Percentiles rank a stretch among this genome's conserved stretches.
Conservation (phyloP, 2,113 vertebrate genomes). For the Mesitornis unicolor region DNA sequence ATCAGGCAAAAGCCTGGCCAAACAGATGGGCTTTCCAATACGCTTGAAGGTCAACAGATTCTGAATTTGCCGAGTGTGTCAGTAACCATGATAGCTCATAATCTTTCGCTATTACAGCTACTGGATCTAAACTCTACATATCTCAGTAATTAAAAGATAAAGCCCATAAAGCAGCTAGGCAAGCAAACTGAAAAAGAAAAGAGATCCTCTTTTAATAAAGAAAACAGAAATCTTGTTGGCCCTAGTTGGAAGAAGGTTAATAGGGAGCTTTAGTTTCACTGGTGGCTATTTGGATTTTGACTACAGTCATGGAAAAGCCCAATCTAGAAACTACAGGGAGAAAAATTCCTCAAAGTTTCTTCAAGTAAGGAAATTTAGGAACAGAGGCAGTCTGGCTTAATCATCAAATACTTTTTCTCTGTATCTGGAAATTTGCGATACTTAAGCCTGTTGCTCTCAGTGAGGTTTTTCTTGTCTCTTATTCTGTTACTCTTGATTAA, state of each 20-base stretch:
- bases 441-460: background rate
- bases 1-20: slow-evolving; percentile 21
- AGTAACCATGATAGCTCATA: background rate
- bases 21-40: slow-evolving; percentile 13
- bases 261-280: background rate
- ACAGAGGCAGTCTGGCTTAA: background rate
- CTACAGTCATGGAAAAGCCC: background rate
- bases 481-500: background rate
- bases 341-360: background rate
- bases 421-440: background rate
- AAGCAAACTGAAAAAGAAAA: background rate
- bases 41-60: slow-evolving; percentile 16
- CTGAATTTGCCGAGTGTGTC: background rate
- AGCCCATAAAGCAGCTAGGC: background rate
- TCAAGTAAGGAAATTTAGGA: background rate
- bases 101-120: background rate
- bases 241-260: background rate
- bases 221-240: background rate
- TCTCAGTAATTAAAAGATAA: background rate
- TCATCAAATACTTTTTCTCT: background rate
- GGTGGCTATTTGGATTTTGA: background rate
- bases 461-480: background rate
- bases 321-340: background rate
- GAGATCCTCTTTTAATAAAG: background rate
- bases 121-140: background rate